These are phyloP conservation scores for Telmatochromis sp. DNA, from an alignment of 2,113 vertebrate genomes.

Conservation along the genomic window DNA sequence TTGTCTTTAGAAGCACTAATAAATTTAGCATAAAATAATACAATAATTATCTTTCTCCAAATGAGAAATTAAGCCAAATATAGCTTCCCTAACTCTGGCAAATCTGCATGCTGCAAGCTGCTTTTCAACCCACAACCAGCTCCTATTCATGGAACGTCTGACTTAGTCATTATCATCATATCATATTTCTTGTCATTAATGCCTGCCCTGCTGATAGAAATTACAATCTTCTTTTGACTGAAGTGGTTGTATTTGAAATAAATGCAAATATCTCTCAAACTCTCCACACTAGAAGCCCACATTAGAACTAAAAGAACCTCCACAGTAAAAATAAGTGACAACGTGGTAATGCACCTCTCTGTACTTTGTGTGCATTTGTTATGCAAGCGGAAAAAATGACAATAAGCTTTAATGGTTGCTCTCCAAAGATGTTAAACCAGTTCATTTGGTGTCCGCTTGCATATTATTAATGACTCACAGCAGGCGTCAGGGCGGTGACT, in stretches of 20 bases:
- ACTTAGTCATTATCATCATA: not conserved
- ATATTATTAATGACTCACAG: slow-evolving; percentile 70
- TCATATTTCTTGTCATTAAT: not conserved
- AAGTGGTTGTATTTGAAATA: not conserved
- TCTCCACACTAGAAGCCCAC: not conserved
- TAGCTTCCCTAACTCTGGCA: not conserved
- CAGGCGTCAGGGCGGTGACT: slow-evolving; percentile 80
- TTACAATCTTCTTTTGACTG: not conserved
- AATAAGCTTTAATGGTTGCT: not conserved
- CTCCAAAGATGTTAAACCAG: not conserved
- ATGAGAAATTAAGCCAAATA: not conserved
- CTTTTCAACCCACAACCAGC: not conserved
- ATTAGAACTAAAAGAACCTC: not conserved
- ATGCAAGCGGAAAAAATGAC: not conserved
- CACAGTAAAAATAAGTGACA: not conserved
- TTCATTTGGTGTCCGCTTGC: not conserved
- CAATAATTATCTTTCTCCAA: not conserved
- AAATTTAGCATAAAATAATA: not conserved
- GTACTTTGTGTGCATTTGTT: not conserved
- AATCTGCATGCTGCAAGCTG: not conserved
- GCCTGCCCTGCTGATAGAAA: not conserved
- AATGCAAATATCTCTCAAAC: not conserved
- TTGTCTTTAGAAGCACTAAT: not conserved
- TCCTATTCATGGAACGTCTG: not conserved
- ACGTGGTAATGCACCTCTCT: not conserved